Evolutionary conservation across 2,888 invertebrate species (phyloP), one percentile per base, ranked within the genome.

Genomic region (Hanleya hanleyi): DNA sequence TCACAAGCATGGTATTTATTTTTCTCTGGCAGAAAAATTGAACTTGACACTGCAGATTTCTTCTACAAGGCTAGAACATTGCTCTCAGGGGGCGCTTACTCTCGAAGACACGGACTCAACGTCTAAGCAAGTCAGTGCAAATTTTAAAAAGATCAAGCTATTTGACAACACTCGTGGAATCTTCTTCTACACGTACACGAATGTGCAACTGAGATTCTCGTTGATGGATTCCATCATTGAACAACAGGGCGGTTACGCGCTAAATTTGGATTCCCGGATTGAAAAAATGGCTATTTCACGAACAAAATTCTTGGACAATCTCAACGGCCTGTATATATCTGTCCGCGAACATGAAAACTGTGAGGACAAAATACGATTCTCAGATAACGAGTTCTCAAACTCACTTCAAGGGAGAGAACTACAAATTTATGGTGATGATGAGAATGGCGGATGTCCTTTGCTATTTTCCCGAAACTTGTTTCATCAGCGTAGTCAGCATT

Each of bases 161-260:
- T 15, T 1, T 4, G 57, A 57, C 57, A 57, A 57, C 9, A 32
- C 15, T 2, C 57, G 57, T 29, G 57, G 57, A 15, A 57, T 57
- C 15, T 57, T 57, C 29, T 57, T 57, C 26, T 57, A 57, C 57
- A 57, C 57, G 29, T 57, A 57, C 32, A 57, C 57, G 15, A 47
- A 47, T 47, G 57, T 57, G 29, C 15, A 22, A 32, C 29, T 57
- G 4, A 22, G 57, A 15, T 57, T 57, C 32, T 29, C 29, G 2
- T 32, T 57, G 57, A 2, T 32, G 1, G 57, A 57, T 26, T 57
- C 57, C 2, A 26, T 57, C 7, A 29, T 57, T 15, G 3, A 57
- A 57, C 2, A 26, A 29, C 57, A 57, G 9, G 26, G 57, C 22
- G 57, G 57, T 9, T 57, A 29, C 29, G 22, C 57, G 1, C 26